These are phyloP conservation scores for Synergus umbraculus DNA, from an alignment of 2,888 invertebrate species.

Conservation along the genomic window DNA sequence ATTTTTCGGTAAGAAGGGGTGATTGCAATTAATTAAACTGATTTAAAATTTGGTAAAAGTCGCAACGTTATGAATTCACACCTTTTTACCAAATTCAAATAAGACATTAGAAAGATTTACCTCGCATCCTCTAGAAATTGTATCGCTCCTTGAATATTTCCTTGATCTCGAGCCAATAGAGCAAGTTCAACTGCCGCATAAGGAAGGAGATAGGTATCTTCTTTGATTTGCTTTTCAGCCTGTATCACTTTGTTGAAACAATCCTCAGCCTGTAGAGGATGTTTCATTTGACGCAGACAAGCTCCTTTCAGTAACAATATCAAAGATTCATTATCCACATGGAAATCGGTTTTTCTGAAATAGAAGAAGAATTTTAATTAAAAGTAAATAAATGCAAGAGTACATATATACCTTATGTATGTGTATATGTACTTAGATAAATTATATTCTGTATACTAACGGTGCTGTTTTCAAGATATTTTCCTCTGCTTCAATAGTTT, in stretches of 20 bases:
- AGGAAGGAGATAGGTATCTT: constrained; percentile 91
- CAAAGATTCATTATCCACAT: constrained; percentile 86
- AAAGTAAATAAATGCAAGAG: constrained; percentile 15
- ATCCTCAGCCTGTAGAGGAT: constrained; percentile 87
- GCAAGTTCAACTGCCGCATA: constrained; percentile 93
- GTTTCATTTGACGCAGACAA: constrained; percentile 88
- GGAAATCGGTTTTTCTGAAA: constrained; percentile 78
- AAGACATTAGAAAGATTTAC: constrained; percentile 78
- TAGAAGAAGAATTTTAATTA: constrained; percentile 37
- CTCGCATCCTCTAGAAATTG: constrained; percentile 89
- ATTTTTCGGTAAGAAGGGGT: too few relatives aligned
- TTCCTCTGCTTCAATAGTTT: constrained; percentile 81
- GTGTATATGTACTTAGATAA: not conserved
- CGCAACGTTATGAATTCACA: too few relatives aligned
- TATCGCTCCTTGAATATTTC: constrained; percentile 84
- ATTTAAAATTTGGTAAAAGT: too few relatives aligned
- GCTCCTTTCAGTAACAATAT: constrained; percentile 89
- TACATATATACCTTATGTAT: not conserved
- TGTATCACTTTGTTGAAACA: constrained; percentile 83
- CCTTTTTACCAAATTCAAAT: too few relatives aligned
- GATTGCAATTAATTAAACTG: too few relatives aligned
- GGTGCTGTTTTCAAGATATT: constrained; percentile 59
- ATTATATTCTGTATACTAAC: constrained; percentile 58
- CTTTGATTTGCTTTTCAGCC: constrained; percentile 85
- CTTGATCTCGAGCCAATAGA: constrained; percentile 85